These are phyloP conservation scores for Drosophila glabriapex DNA, from an alignment of 2,888 invertebrate species.

Conservation along the genomic window DNA sequence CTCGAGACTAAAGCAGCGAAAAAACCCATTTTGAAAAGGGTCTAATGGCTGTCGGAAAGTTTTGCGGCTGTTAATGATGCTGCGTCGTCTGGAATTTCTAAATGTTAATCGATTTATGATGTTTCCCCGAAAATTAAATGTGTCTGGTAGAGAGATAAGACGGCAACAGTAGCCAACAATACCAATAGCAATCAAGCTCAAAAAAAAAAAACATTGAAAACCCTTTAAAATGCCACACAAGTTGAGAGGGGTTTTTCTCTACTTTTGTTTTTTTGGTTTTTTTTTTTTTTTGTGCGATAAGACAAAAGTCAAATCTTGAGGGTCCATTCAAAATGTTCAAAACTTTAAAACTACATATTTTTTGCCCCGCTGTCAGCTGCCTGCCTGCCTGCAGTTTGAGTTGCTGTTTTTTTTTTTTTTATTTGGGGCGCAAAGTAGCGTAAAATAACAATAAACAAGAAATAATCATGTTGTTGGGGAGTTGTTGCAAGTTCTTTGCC, in stretches of 20 bases:
- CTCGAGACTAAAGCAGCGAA: slow-evolving; percentile 8
- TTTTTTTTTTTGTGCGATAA: slow-evolving; percentile 35
- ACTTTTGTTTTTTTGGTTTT: no score
- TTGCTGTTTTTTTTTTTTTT: not conserved
- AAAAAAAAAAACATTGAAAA: slow-evolving; percentile 36
- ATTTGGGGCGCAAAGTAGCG: slow-evolving; percentile 58
- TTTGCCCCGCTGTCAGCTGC: slow-evolving; percentile 36
- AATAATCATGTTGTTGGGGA: slow-evolving; percentile 74
- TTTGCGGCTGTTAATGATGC: slow-evolving; percentile 76
- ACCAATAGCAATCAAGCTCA: slow-evolving; percentile 5
- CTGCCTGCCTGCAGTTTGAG: slow-evolving; percentile 29
- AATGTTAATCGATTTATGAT: slow-evolving; percentile 79
- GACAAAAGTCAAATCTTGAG: slow-evolving; percentile 42
- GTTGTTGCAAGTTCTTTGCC: slow-evolving; percentile 10
- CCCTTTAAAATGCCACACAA: slow-evolving; percentile 71
- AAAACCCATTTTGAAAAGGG: slow-evolving; percentile 62
- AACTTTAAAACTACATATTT: slow-evolving; percentile 51
- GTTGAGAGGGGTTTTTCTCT: slow-evolving; percentile 17
- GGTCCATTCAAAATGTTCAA: slow-evolving; percentile 42
- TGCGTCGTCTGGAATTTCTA: slow-evolving; percentile 42
- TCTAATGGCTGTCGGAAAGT: slow-evolving; percentile 77
- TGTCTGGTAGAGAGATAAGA: slow-evolving; percentile 64
- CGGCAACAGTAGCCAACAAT: slow-evolving; percentile 61
- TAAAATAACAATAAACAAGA: slow-evolving; percentile 79
- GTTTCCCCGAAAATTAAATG: slow-evolving; percentile 66